Percentiles rank a stretch among this genome's conserved stretches.
These are phyloP conservation scores for Romanomermis culicivorax DNA, from an alignment of 2,888 invertebrate genomes.

Conservation along the genomic window DNA sequence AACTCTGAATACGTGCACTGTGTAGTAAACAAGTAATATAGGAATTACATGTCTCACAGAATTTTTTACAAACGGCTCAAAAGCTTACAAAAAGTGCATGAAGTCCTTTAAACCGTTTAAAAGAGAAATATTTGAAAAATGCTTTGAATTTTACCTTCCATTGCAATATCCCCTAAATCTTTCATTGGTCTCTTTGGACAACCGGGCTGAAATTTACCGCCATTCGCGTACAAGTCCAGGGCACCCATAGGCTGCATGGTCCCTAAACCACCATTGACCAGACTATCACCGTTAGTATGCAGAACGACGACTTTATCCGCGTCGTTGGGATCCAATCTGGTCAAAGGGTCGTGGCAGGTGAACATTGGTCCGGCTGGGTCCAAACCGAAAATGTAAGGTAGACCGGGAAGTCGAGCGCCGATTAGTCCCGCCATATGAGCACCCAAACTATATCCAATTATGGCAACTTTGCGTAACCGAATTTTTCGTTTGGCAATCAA, in stretches of 20 bases:
- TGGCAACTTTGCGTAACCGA: background rate
- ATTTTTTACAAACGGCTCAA: too few species aligned
- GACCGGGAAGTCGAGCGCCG: background rate
- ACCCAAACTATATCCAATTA: slow-evolving; percentile 11
- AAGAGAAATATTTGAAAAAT: too few species aligned
- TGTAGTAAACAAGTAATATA: too few species aligned
- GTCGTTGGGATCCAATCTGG: slow-evolving; percentile 21
- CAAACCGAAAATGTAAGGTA: background rate
- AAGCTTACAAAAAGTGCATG: too few species aligned
- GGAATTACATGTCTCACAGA: too few species aligned
- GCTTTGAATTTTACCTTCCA: too few species aligned
- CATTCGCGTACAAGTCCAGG: slow-evolving; percentile 11
- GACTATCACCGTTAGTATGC: slow-evolving; percentile 21
- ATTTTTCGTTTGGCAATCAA: slow-evolving; percentile 25
- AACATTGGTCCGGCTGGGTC: slow-evolving; percentile 1
- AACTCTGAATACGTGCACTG: too few species aligned
- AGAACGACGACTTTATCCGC: slow-evolving; percentile 25
- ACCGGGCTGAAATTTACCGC: slow-evolving; percentile 6
- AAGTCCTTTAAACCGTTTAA: too few species aligned
- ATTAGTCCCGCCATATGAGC: background rate
- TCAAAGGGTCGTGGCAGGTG: background rate
- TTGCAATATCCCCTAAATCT: too few species aligned
- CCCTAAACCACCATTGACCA: slow-evolving; percentile 7
- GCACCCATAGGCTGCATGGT: slow-evolving; percentile 10
- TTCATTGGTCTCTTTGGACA: too few species aligned